These are phyloP conservation scores for Rhynchonycteris naso DNA, from an alignment of 2,797 vertebrate species.

Conservation along the genomic window DNA sequence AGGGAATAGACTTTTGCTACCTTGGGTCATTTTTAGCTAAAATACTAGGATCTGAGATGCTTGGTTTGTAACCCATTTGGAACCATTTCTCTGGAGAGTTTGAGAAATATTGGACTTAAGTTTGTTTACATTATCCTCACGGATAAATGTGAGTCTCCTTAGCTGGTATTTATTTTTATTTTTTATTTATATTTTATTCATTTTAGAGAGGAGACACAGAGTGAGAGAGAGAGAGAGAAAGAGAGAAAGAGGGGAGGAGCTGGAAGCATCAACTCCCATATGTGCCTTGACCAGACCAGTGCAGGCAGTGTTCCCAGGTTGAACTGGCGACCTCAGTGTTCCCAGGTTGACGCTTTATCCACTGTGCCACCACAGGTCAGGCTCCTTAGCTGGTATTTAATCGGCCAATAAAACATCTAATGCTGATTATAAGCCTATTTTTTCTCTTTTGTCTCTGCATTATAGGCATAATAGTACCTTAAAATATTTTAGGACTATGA, in stretches of 20 bases:
- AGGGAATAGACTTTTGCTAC: neutral
- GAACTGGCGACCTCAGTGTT: too few relatives aligned
- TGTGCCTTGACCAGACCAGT: too few relatives aligned
- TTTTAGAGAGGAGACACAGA: too few relatives aligned
- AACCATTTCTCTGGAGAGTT: neutral
- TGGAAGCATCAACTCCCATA: too few relatives aligned
- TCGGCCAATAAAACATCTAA: neutral
- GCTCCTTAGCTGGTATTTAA: neutral
- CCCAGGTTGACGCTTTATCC: too few relatives aligned
- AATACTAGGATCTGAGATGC: neutral
- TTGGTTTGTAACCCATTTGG: neutral
- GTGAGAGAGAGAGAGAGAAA: too few relatives aligned
- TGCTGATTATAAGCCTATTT: neutral
- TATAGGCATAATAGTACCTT: neutral
- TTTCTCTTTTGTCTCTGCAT: neutral
- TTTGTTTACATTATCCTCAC: neutral
- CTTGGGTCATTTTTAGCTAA: neutral
- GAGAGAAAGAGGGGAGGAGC: too few relatives aligned
- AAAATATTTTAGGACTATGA: neutral
- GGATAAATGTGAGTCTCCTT: neutral
- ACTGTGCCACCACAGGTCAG: too few relatives aligned
- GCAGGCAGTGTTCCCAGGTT: too few relatives aligned
- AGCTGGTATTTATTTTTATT: neutral
- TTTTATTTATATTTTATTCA: too few relatives aligned
- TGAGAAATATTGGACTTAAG: neutral